Evolutionary conservation across 2,797 vertebrate species (phyloP).

Genomic region (Micropoecilia bifurca): DNA sequence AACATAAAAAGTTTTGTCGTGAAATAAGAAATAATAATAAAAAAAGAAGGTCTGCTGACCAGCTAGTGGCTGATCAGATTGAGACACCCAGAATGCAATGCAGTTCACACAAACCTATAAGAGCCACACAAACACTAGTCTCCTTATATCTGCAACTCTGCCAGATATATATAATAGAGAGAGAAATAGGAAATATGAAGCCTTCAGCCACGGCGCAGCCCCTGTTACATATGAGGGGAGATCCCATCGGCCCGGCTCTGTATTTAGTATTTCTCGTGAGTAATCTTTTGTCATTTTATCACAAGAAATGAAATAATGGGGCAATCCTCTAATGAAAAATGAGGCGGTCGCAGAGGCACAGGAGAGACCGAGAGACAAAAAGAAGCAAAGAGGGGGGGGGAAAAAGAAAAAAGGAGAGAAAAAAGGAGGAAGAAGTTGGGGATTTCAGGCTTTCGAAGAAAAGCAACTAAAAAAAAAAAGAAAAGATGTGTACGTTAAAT

Average conservation of each 20-base stretch:
- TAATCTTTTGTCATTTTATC: slow-evolving; percentile 84
- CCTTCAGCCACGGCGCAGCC: slow-evolving; percentile 67
- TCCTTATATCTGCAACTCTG: slow-evolving; percentile 70
- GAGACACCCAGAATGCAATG: slow-evolving; percentile 67
- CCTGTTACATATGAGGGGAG: slow-evolving; percentile 77
- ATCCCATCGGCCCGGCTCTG: slow-evolving; percentile 77
- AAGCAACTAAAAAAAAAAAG: slow-evolving; percentile 11
- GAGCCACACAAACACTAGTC: slow-evolving; percentile 26
- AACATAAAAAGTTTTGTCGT: slow-evolving; percentile 14
- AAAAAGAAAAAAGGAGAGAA: not conserved
- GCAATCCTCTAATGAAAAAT: slow-evolving; percentile 80
- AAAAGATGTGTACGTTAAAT: slow-evolving; percentile 35
- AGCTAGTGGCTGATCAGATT: slow-evolving; percentile 68
- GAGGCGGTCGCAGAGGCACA: slow-evolving; percentile 57
- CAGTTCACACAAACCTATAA: slow-evolving; percentile 35
- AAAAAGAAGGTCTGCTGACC: slow-evolving; percentile 57
- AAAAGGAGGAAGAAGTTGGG: slow-evolving; percentile 46
- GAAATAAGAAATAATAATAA: slow-evolving; percentile 5
- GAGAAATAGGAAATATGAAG: slow-evolving; percentile 81
- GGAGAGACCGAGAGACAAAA: slow-evolving; percentile 68
- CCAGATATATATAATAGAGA: slow-evolving; percentile 77
- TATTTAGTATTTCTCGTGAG: slow-evolving; percentile 82
- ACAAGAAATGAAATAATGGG: slow-evolving; percentile 81
- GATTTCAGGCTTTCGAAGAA: slow-evolving; percentile 60
- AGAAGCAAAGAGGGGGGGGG: slow-evolving; percentile 1